Percentiles rank a stretch among this genome's conserved stretches.
Conservation (phyloP, 2,888 invertebrate genomes). For the Ephialtes manifestator region DNA sequence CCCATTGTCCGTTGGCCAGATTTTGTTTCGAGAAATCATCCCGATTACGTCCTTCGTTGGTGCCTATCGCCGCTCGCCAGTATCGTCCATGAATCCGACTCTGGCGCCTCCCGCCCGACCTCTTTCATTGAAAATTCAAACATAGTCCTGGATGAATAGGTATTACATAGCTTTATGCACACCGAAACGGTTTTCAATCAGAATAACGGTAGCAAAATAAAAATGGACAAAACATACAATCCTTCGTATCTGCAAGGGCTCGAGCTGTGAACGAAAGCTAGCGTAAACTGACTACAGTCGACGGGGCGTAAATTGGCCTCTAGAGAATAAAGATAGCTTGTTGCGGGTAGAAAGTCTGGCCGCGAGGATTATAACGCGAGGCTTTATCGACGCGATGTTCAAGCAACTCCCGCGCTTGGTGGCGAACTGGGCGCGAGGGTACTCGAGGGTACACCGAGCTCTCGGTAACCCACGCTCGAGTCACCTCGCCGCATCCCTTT, state of each 20-base stretch:
- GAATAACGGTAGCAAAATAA: slow-evolving; percentile 22
- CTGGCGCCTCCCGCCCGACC: slow-evolving; percentile 2
- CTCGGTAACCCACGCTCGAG: slow-evolving; percentile 1
- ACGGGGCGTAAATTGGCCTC: slow-evolving; percentile 40
- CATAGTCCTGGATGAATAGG: slow-evolving; percentile 34
- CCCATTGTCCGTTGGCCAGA: slow-evolving; percentile 75
- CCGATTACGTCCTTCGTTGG: slow-evolving; percentile 71
- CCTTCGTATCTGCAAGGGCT: background rate
- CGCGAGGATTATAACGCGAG: slow-evolving; percentile 67
- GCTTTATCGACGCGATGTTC: slow-evolving; percentile 63
- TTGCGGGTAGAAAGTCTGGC: slow-evolving; percentile 31
- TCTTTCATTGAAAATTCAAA: slow-evolving; percentile 52
- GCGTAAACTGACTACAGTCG: background rate
- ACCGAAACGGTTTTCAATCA: slow-evolving; percentile 31
- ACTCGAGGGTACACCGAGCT: slow-evolving; percentile 7
- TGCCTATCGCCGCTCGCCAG: slow-evolving; percentile 71
- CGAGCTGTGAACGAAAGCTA: background rate
- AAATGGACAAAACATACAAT: background rate
- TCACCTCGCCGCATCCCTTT: slow-evolving; percentile 67
- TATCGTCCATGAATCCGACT: slow-evolving; percentile 55
- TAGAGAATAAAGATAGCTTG: slow-evolving; percentile 38
- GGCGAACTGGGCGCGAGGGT: slow-evolving; percentile 12
- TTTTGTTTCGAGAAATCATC: slow-evolving; percentile 73
- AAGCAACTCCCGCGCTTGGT: slow-evolving; percentile 18
- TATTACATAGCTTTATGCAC: slow-evolving; percentile 20